Evolutionary conservation across 2,888 invertebrate genomes (phyloP).

Genomic region (Troglohyphantes excavatus): DNA sequence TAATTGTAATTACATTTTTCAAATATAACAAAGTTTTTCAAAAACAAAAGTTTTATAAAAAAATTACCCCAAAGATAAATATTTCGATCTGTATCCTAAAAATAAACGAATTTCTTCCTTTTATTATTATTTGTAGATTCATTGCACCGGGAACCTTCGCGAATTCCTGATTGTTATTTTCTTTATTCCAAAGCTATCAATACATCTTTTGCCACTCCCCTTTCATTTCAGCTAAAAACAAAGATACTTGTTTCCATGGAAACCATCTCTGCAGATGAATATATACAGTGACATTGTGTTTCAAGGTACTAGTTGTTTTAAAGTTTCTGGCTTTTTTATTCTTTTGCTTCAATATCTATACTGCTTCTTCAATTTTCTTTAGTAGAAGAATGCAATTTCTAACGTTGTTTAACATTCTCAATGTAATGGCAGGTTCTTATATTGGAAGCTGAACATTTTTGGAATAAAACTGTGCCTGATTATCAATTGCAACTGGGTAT

Average conservation of each 20-base stretch:
- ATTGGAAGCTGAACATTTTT: too few relatives aligned
- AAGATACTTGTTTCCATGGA: slow-evolving; percentile 17
- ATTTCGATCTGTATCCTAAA: not conserved
- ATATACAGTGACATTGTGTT: slow-evolving; percentile 38
- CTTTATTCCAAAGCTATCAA: slow-evolving; percentile 5
- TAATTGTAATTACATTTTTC: too few relatives aligned
- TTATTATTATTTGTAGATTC: slow-evolving; percentile 26
- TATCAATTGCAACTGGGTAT: too few relatives aligned
- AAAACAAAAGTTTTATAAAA: not conserved
- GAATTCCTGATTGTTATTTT: slow-evolving; percentile 39
- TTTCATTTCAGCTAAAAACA: slow-evolving; percentile 33
- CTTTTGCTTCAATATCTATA: too few relatives aligned
- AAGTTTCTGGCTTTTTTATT: slow-evolving; percentile 5
- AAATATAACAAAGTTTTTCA: too few relatives aligned
- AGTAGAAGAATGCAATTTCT: too few relatives aligned
- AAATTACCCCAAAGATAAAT: not conserved
- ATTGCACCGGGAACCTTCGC: not conserved
- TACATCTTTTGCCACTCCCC: not conserved
- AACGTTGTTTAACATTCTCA: too few relatives aligned
- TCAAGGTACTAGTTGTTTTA: slow-evolving; percentile 22
- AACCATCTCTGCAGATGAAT: slow-evolving; percentile 29
- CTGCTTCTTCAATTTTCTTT: too few relatives aligned
- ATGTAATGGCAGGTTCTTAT: too few relatives aligned
- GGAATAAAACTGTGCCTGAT: too few relatives aligned
- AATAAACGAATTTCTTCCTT: not conserved